Conservation (phyloP, 2,113 vertebrate species). For the Haemorhous mexicanus region DNA sequence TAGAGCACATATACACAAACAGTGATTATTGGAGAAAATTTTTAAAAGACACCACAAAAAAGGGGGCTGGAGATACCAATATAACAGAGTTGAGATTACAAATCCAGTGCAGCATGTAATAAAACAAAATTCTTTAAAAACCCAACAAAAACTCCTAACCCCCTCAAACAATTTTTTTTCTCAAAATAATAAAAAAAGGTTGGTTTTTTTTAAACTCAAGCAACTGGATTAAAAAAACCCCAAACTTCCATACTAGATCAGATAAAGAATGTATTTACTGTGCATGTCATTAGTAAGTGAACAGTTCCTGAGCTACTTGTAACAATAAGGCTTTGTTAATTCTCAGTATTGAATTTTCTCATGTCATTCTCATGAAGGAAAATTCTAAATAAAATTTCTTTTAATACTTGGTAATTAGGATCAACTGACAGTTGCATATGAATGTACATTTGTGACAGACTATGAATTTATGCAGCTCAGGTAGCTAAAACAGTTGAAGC, state of each 20-base stretch:
- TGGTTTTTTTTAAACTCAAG: neutral
- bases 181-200: neutral
- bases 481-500: neutral
- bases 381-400: slow-evolving; percentile 39
- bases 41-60: neutral
- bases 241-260: neutral
- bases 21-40: slow-evolving; percentile 31
- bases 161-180: neutral
- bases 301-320: slow-evolving; percentile 37
- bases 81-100: neutral
- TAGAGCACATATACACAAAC: slow-evolving; percentile 64
- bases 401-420: slow-evolving; percentile 9
- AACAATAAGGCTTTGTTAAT: slow-evolving; percentile 42
- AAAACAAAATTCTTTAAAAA: neutral
- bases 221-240: neutral
- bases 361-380: slow-evolving; percentile 13
- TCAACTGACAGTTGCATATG: neutral
- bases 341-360: neutral
- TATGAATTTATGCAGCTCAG: neutral
- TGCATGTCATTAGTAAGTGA: neutral
- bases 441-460: neutral
- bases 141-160: neutral
- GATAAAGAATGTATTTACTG: neutral
- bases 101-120: neutral
- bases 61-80: slow-evolving; percentile 73